Evolutionary conservation across 2,113 vertebrate genomes (phyloP).

Genomic region (Periophthalmodon schlosseri): DNA sequence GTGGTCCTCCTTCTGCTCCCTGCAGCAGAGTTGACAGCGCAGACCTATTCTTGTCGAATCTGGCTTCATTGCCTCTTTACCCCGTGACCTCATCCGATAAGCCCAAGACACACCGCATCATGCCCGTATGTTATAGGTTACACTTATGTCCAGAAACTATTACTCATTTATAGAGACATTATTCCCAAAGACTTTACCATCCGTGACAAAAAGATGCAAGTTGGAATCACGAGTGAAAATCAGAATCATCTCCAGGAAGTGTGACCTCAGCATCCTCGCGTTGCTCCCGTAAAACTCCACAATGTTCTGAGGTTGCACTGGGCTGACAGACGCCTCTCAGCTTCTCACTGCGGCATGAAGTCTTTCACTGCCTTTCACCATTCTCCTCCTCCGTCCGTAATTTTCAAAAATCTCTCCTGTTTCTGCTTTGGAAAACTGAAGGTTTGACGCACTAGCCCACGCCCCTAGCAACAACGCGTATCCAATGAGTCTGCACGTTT

Average conservation of each 20-base stretch:
- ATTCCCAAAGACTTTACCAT: slow-evolving; percentile 55
- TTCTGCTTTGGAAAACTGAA: slow-evolving; percentile 23
- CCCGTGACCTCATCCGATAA: slow-evolving; percentile 30
- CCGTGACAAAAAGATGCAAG: slow-evolving; percentile 23
- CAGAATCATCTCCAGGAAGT: slow-evolving; percentile 37
- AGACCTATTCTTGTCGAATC: slow-evolving; percentile 25
- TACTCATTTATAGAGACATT: slow-evolving; percentile 40
- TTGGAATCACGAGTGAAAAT: slow-evolving; percentile 34
- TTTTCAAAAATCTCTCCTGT: slow-evolving; percentile 16
- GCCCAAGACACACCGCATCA: slow-evolving; percentile 38
- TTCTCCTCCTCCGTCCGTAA: slow-evolving; percentile 16
- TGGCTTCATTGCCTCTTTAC: slow-evolving; percentile 47
- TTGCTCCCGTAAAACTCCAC: slow-evolving; percentile 14
- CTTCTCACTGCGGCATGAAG: slow-evolving; percentile 73
- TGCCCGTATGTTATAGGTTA: background rate
- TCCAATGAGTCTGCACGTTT: slow-evolving; percentile 75
- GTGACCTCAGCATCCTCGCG: slow-evolving; percentile 43
- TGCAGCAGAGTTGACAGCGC: slow-evolving; percentile 47
- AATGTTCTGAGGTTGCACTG: slow-evolving; percentile 19
- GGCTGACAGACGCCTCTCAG: slow-evolving; percentile 47
- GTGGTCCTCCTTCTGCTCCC: slow-evolving; percentile 48
- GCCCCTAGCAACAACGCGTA: slow-evolving; percentile 71
- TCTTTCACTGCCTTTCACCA: slow-evolving; percentile 17
- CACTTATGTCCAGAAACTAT: slow-evolving; percentile 15
- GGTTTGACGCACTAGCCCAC: slow-evolving; percentile 59